Conservation (phyloP, 2,113 vertebrate species). For the Lanius collurio region DNA sequence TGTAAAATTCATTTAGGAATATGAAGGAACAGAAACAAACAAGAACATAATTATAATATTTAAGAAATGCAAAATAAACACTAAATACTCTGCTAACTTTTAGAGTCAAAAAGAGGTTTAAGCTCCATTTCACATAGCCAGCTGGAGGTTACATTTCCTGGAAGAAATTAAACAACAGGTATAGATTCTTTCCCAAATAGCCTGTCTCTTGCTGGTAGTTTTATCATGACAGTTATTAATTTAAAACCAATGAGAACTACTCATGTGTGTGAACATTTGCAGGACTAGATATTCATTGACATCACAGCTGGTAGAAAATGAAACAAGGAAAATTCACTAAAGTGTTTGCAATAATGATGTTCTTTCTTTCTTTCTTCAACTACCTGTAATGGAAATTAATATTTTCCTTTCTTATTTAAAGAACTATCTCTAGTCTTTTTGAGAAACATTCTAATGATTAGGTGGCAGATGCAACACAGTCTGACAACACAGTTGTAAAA, state of each 20-base stretch:
- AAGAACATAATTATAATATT: neutral
- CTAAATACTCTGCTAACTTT: neutral
- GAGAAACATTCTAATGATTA: neutral
- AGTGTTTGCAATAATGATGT: neutral
- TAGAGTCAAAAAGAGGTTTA: neutral
- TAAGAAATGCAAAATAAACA: neutral
- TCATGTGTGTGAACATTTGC: neutral
- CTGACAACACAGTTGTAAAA: neutral
- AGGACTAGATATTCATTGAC: neutral
- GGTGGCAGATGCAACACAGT: neutral
- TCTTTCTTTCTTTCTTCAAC: neutral
- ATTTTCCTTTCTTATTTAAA: constrained; percentile 15
- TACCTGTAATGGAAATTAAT: neutral
- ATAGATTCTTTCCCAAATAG: neutral
- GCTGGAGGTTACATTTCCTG: neutral
- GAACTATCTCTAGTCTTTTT: neutral
- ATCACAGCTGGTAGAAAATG: neutral
- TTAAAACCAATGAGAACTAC: neutral
- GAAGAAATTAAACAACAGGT: neutral
- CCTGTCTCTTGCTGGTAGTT: neutral
- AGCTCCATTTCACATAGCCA: neutral
- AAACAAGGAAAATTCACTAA: neutral
- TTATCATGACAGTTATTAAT: neutral
- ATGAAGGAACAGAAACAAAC: neutral
- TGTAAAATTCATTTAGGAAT: neutral